These are phyloP conservation scores for Hydroisotoma schaefferi DNA, from an alignment of 2,888 invertebrate genomes.

Conservation along the genomic window DNA sequence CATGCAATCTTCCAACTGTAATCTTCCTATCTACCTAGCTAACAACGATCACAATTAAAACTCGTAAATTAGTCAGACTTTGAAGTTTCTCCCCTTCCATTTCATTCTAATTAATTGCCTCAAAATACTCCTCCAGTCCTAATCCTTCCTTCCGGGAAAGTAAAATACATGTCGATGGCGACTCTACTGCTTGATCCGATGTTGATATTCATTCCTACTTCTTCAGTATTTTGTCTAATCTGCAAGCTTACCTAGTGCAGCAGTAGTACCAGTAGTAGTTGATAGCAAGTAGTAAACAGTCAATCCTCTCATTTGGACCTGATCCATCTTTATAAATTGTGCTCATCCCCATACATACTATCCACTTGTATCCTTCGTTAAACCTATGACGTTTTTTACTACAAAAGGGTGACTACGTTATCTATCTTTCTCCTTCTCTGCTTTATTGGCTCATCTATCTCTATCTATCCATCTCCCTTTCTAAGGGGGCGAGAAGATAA, in stretches of 20 bases:
- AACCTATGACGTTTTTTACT: neutral
- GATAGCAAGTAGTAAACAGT: neutral
- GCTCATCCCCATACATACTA: no score
- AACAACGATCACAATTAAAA: conserved; percentile 11
- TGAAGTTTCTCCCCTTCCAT: conserved; percentile 8
- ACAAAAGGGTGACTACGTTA: conserved; percentile 11
- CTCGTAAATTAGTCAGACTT: conserved; percentile 11
- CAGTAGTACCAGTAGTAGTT: neutral
- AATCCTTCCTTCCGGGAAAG: neutral
- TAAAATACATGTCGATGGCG: conserved; percentile 3
- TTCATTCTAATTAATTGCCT: conserved; percentile 8
- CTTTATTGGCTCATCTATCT: conserved; percentile 16
- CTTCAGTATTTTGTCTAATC: no score
- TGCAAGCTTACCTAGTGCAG: no score
- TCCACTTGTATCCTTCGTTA: neutral
- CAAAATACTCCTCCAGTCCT: neutral
- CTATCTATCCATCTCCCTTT: conserved; percentile 9
- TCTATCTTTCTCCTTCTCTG: no score
- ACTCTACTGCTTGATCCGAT: no score
- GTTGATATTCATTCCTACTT: no score
- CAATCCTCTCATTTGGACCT: neutral
- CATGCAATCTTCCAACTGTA: no score
- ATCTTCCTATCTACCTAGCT: neutral
- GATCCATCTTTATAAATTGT: no score
- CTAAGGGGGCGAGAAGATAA: conserved; percentile 7